phyloP scores from a whole-genome alignment of 1,140 invertebrate genomes.

The Scaptomyza montana region DNA sequence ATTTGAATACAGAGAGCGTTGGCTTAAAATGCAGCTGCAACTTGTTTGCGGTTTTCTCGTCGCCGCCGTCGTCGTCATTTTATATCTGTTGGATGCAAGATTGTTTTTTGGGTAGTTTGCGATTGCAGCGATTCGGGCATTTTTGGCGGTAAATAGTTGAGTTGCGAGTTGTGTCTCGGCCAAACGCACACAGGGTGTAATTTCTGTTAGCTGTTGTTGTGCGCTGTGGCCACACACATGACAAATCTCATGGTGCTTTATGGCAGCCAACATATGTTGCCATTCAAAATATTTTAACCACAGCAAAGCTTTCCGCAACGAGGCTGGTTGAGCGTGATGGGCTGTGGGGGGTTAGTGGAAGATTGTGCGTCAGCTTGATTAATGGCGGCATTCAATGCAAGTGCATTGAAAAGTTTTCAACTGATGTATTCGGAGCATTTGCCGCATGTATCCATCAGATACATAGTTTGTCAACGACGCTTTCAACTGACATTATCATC shows the following conservation, averaged over 20 bases:
- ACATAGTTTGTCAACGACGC: constrained; percentile 80
- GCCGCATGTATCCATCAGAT: constrained; percentile 69
- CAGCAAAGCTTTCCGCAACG: constrained; percentile 58
- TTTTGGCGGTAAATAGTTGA: constrained; percentile 68
- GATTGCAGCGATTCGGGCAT: constrained; percentile 47
- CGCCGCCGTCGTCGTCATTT: constrained; percentile 5
- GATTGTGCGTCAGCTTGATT: constrained; percentile 48
- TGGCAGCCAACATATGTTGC: constrained; percentile 76
- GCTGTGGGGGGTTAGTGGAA: not conserved
- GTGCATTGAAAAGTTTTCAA: constrained; percentile 57
- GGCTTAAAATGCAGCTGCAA: constrained; percentile 59
- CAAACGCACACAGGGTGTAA: constrained; percentile 16
- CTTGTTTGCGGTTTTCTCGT: constrained; percentile 70
- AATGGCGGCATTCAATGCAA: constrained; percentile 75
- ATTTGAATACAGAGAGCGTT: not conserved
- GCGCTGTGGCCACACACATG: constrained; percentile 54
- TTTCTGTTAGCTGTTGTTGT: constrained; percentile 11
- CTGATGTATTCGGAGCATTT: constrained; percentile 21
- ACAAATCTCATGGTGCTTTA: constrained; percentile 73
- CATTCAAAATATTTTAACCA: constrained; percentile 79
- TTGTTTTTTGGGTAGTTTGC: constrained; percentile 53
- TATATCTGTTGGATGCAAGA: constrained; percentile 60
- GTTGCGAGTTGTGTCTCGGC: constrained; percentile 39
- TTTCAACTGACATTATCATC: constrained; percentile 81
- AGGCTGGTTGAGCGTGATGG: not conserved